A percentile compares a stretch with the other conserved stretches of the same genome.
phyloP scores from a whole-genome alignment of 2,888 invertebrate species.

The Cantharis rufa region DNA sequence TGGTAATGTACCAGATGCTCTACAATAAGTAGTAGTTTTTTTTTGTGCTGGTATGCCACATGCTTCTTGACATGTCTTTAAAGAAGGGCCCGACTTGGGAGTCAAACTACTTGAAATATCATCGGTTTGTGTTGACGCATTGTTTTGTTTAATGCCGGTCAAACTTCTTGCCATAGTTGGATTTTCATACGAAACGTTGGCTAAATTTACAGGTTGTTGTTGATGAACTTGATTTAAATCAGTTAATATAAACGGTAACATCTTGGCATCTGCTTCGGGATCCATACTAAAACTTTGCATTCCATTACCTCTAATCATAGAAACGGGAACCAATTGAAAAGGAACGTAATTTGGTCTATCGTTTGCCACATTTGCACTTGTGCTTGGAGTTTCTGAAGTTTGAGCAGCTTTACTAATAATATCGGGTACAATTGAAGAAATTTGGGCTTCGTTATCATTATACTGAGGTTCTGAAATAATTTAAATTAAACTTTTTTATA shows the following conservation, averaged over 20 bases:
- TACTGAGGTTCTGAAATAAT: neutral
- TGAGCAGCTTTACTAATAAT: neutral
- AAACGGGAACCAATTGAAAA: neutral
- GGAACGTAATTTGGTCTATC: neutral
- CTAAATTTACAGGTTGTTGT: neutral
- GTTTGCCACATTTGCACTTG: neutral
- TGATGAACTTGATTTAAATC: neutral
- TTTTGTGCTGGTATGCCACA: neutral
- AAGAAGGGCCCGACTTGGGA: neutral
- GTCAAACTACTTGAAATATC: neutral
- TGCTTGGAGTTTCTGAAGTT: neutral
- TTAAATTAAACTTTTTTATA: neutral
- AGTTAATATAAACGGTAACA: neutral
- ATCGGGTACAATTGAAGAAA: neutral
- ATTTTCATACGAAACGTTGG: neutral
- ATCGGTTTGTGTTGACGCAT: neutral
- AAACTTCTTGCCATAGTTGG: neutral
- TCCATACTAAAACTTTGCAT: neutral
- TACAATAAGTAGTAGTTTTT: neutral
- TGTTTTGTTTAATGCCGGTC: neutral
- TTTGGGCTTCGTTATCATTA: neutral
- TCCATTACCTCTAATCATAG: neutral
- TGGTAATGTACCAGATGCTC: neutral
- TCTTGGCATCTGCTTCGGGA: neutral
- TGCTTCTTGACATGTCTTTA: neutral